Conservation (phyloP, 2,888 invertebrate genomes). For the Tineola bisselliella region DNA sequence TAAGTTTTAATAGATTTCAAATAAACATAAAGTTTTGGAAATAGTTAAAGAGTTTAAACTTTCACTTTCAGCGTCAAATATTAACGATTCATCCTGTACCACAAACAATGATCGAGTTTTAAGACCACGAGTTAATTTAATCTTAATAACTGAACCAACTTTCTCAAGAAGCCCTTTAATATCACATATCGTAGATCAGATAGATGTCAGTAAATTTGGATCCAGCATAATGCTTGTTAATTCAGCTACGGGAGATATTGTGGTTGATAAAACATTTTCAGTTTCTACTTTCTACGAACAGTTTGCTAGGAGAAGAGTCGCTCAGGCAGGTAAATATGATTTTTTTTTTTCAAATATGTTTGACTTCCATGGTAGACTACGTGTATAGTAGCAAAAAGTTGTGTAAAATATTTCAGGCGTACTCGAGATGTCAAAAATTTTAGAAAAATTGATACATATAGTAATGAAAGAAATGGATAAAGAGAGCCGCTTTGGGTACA, state of each 20-base stretch:
- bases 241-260: conserved; percentile 55
- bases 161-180: conserved; percentile 26
- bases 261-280: conserved; percentile 62
- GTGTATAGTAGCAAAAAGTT: background rate
- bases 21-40: background rate
- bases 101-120: conserved; percentile 20
- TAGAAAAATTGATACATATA: conserved; percentile 13
- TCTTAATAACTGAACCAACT: conserved; percentile 66
- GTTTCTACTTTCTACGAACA: conserved; percentile 57
- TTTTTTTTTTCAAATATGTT: background rate
- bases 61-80: conserved; percentile 28
- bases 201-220: conserved; percentile 66
- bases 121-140: conserved; percentile 52
- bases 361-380: no score
- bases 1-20: conserved; percentile 46
- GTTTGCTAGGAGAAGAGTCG: conserved; percentile 16
- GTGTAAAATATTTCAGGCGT: conserved; percentile 15
- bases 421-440: conserved; percentile 17
- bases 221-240: conserved; percentile 68
- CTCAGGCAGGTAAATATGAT: conserved; percentile 15
- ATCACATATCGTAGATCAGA: conserved; percentile 60
- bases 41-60: background rate
- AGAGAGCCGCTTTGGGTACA: conserved; percentile 14
- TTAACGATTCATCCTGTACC: conserved; percentile 50
- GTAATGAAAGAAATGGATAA: background rate